Evolutionary conservation across 2,888 invertebrate species (phyloP).

Genomic region (Nebria brevicollis): DNA sequence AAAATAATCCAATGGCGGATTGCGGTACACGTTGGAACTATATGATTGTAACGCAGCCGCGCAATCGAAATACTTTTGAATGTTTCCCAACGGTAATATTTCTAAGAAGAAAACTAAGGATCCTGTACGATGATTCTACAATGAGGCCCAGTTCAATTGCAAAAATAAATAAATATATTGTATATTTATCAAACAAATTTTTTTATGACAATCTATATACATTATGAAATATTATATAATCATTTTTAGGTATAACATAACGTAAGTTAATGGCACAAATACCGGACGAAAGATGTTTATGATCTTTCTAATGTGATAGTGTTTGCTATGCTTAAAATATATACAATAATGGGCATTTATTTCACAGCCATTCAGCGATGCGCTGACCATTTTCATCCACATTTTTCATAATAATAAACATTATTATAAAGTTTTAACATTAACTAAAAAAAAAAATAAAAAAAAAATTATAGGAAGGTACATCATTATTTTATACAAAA

Average conservation of each 20-base stretch:
- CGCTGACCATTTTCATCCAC: conserved; percentile 19
- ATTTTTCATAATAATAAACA: conserved; percentile 2
- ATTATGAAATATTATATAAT: conserved; percentile 52
- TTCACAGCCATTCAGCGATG: conserved; percentile 58
- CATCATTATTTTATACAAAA: conserved; percentile 13
- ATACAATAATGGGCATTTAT: conserved; percentile 39
- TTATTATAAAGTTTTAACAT: conserved; percentile 7
- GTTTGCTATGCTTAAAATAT: conserved; percentile 32
- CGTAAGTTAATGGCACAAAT: conserved; percentile 58
- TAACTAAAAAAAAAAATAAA: conserved; percentile 4
- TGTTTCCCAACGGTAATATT: neutral
- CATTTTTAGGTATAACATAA: conserved; percentile 50
- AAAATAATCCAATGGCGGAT: neutral
- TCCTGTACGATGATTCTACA: no score
- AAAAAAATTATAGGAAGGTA: conserved; percentile 20
- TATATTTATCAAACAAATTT: conserved; percentile 58
- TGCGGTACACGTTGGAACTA: neutral
- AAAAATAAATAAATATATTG: conserved; percentile 57
- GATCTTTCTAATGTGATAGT: conserved; percentile 8
- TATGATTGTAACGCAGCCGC: neutral
- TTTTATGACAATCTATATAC: conserved; percentile 55
- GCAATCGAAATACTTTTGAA: neutral
- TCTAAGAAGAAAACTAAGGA: neutral
- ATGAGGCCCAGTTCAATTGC: conserved; percentile 19
- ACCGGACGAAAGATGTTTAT: conserved; percentile 52